Base-by-base conservation (phyloP, 2,888 invertebrate species). In the Caenorhabditis sp. region DNA sequence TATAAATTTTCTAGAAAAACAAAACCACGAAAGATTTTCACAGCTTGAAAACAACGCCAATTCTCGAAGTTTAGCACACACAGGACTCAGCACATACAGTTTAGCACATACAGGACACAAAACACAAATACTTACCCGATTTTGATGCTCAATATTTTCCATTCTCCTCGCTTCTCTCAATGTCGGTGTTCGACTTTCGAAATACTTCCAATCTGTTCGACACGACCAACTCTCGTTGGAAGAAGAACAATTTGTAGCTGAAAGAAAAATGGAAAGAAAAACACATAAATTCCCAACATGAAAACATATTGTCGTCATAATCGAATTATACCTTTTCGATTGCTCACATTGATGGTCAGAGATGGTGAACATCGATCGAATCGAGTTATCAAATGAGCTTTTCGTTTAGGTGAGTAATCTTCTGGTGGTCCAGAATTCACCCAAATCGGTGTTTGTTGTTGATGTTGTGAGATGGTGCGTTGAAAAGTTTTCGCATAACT, bases 181-280 rank as follows among this genome's bases (percentile, higher is more conserved):
- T 27, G 23, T 55, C 17, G 55, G 55, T 27, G 55, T 19, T 50
- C n/a, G 23, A 27, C 10, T 12, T 55, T 55, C 17, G 17, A 27
- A 27, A 55, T 55, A 55, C n/a, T 27, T 55, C 55, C 55, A 55
- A 55, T 55, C 55, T 8, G 55, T 55, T 55, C 27, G 5, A 27
- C 55, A 55, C 8, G 55, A 55, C 55, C 55, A 55, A 55, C 55
- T 24, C 3, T 55, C 55, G 36, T 36, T 36, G 5, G 36, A 36
- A 27, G 2, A n/a, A n/a, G n/a, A n/a, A n/a, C n/a, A n/a, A n/a
- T n/a, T 27, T 27, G 19, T 17, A 17, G 55, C 8, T 55, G 21
- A 5, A 19, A 6, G 14, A 8, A 23, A 53, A 23, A 53, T 21
- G 19, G 4, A 23, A 10, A 27, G 17, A 17, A 27, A 23, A 27